phyloP scores from a whole-genome alignment of 2,797 vertebrate genomes.

The Malurus splendens region DNA sequence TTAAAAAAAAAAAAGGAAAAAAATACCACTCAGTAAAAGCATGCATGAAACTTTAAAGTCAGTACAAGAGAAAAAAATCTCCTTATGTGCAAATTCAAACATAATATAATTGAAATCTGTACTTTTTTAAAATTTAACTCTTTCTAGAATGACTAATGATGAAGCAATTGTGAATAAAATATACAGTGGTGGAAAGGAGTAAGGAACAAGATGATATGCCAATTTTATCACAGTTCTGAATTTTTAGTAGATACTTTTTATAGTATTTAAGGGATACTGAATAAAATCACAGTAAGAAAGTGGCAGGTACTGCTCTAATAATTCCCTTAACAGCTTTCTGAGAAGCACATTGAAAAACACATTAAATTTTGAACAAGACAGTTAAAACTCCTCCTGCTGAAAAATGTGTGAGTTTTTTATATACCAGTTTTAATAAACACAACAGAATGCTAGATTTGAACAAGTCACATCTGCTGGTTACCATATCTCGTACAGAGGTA shows the following conservation, averaged over 20 bases:
- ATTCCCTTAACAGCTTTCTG: not conserved
- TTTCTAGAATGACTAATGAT: not conserved
- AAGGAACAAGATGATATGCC: not conserved
- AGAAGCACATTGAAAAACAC: not conserved
- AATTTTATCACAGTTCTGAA: not conserved
- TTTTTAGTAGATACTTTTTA: slow-evolving; percentile 15
- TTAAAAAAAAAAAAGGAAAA: not conserved
- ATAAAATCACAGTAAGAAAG: not conserved
- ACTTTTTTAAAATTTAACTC: not conserved
- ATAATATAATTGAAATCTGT: not conserved
- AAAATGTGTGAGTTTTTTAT: not conserved
- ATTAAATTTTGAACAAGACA: not conserved
- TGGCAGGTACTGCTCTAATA: slow-evolving; percentile 4
- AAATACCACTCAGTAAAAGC: not conserved
- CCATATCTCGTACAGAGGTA: not conserved
- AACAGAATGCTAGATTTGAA: not conserved
- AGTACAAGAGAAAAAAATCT: not conserved
- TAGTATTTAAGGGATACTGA: not conserved
- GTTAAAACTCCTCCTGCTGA: not conserved
- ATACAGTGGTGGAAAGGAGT: not conserved
- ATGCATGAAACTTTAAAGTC: not conserved
- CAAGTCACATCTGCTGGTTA: not conserved
- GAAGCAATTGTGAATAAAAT: not conserved
- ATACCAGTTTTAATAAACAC: not conserved
- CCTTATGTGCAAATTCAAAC: not conserved